These are phyloP conservation scores for Ranitomeya variabilis DNA, from an alignment of 2,113 vertebrate genomes.

Conservation along the genomic window DNA sequence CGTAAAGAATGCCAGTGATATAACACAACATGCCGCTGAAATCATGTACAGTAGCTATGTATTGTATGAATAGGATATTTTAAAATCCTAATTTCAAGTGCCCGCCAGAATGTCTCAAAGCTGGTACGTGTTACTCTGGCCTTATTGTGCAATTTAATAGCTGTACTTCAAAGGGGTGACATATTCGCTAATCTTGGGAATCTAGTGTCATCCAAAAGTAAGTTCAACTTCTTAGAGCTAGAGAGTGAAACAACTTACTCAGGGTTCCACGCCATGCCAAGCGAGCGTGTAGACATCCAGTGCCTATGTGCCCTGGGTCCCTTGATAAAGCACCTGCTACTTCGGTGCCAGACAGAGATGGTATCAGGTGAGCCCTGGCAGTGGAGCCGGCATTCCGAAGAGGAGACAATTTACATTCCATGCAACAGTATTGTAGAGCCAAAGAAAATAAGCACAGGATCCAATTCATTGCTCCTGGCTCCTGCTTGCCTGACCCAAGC, in stretches of 20 bases:
- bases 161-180: background rate
- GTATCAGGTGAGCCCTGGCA: constrained; percentile 59
- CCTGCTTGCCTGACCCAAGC: constrained; percentile 48
- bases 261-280: constrained; percentile 30
- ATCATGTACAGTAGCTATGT: background rate
- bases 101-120: background rate
- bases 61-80: background rate
- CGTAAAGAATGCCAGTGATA: background rate
- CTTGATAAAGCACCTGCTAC: constrained; percentile 60
- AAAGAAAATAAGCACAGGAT: constrained; percentile 42
- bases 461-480: constrained; percentile 59
- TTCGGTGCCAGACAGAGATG: constrained; percentile 64
- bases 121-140: background rate
- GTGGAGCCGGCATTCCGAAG: constrained; percentile 6
- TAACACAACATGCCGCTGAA: background rate
- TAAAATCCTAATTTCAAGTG: background rate
- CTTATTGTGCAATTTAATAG: background rate
- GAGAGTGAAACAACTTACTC: constrained; percentile 22
- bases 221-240: background rate
- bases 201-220: background rate
- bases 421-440: constrained; percentile 57
- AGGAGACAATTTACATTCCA: constrained; percentile 64
- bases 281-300: constrained; percentile 15
- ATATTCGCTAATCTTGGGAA: background rate
- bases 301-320: constrained; percentile 35